Evolutionary conservation across 2,797 vertebrate genomes (phyloP), one percentile per base, ranked within the genome.

Genomic region (Cuculus canorus): DNA sequence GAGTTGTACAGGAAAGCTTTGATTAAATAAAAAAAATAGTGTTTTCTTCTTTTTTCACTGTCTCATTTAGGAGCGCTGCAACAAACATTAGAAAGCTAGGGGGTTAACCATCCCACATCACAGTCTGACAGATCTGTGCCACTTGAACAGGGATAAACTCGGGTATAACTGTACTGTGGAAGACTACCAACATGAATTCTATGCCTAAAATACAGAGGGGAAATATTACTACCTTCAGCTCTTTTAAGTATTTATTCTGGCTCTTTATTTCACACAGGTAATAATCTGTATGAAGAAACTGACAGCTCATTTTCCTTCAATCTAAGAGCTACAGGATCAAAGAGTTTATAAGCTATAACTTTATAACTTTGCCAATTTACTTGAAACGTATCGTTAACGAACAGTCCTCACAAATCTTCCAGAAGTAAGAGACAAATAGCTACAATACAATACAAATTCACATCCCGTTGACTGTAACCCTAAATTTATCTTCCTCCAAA

Each of bases 141-240:
- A 70, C 13, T 24, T 72, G 25, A 92, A 71, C 13, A 25, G 0
- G 4, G 18, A 71, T 33, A 82, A 53, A 56, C n/a, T 17, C 24
- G 1, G 2, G 27, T 33, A 16, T 17, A 83, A 76, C 7, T 0
- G 1, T 15, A 41, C 2, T 0, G 0, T 13, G 21, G 12, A 71
- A 72, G 33, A 71, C 10, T 7, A 57, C 11, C 23, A 27, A 47
- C 4, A 18, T 1, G 3, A 90, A 27, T 43, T 60, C 33, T n/a
- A 53, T 3, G 6, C n/a, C 10, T 75, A 33, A 79, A 86, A 32
- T 32, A 35, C 0, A 7, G 3, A n/a, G 8, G 3, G 12, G 7
- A 30, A 56, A 43, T 32, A 25, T 25, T 41, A 48, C 22, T 60
- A 30, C 8, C 37, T 60, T 60, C 22, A 30, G 12, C 12, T 82